Evolutionary conservation across 2,113 vertebrate genomes (phyloP), one percentile per base, ranked within the genome.

Genomic region (Scolopax mira): DNA sequence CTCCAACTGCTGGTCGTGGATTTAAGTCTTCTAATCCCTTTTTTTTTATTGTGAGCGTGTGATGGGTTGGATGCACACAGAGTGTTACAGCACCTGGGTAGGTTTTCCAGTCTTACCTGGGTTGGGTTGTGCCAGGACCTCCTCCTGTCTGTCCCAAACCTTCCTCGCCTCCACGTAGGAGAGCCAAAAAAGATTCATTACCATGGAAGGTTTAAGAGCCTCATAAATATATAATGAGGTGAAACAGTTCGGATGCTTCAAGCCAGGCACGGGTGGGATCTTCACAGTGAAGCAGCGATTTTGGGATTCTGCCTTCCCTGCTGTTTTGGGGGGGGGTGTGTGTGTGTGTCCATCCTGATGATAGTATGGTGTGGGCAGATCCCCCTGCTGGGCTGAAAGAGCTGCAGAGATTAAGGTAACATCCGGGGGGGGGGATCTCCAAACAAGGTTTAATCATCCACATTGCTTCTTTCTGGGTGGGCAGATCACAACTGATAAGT

Each of bases 111-210:
- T 6, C 70, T 30, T 31, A 25, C 49, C 49, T 8, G 73, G 7
- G 24, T 9, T 25, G 7, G 27, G 8, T 24, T 35, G 17, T 70
- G 77, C 35, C 1, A 2, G 25, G 48, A 7, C 17, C 30, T 51
- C 14, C 51, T 44, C 19, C 9, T 14, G 1, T 4, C 30, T 6
- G 4, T 21, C 2, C 25, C 44, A 49, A 44, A 78, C 24, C 72
- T 55, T 71, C 42, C 35, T 64, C 0, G 0, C 10, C 9, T 31
- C n/a, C 41, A 2, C 41, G 1, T 3, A 23, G 44, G n/a, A 77
- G 16, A 49, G 30, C 37, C 61, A 28, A 24, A 52, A 88, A 30
- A 0, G 1, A 9, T 14, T 27, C 6, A 0, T 19, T 57, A 1
- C 37, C 3, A 0, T 11, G 33, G 39, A 57, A 27, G 18, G 15